These are phyloP conservation scores for Tetragnatha montana DNA, from an alignment of 2,888 invertebrate genomes.

Conservation along the genomic window DNA sequence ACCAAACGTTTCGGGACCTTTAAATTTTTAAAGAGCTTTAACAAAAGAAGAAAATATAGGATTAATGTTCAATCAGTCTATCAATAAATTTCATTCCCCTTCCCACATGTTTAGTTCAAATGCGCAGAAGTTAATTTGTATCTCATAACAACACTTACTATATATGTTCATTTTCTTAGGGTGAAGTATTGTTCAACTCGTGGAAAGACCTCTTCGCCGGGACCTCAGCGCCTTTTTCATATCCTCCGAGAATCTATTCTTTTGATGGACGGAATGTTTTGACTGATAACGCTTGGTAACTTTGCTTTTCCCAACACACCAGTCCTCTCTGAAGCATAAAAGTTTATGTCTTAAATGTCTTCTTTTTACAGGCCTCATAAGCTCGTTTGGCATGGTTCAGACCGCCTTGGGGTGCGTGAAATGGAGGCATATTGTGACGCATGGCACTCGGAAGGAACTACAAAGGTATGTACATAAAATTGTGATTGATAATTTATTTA, in stretches of 20 bases:
- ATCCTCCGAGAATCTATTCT: slow-evolving; percentile 90
- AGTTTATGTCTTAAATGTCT: not conserved
- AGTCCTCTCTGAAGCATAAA: too few species aligned
- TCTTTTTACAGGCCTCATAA: slow-evolving; percentile 87
- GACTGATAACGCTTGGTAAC: slow-evolving; percentile 90
- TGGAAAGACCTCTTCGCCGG: slow-evolving; percentile 94
- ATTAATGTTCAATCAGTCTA: not conserved
- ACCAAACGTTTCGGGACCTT: too few species aligned
- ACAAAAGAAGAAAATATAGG: not conserved
- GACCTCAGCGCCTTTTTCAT: slow-evolving; percentile 87
- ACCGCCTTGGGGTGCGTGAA: slow-evolving; percentile 88
- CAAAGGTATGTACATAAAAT: slow-evolving; percentile 77
- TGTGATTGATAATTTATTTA: not conserved
- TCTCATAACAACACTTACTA: not conserved
- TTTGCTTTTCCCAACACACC: not conserved
- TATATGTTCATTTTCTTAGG: slow-evolving; percentile 78
- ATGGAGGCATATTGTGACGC: slow-evolving; percentile 92
- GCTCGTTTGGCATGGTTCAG: slow-evolving; percentile 96
- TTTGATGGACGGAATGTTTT: slow-evolving; percentile 95
- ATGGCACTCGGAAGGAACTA: slow-evolving; percentile 87
- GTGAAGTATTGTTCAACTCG: slow-evolving; percentile 92
- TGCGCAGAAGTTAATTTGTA: not conserved
- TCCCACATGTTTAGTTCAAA: too few species aligned
- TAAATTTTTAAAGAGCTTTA: not conserved
- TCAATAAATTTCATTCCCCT: too few species aligned